These are phyloP conservation scores for Chromobotia macracanthus DNA, from an alignment of 2,797 vertebrate species.

Conservation along the genomic window DNA sequence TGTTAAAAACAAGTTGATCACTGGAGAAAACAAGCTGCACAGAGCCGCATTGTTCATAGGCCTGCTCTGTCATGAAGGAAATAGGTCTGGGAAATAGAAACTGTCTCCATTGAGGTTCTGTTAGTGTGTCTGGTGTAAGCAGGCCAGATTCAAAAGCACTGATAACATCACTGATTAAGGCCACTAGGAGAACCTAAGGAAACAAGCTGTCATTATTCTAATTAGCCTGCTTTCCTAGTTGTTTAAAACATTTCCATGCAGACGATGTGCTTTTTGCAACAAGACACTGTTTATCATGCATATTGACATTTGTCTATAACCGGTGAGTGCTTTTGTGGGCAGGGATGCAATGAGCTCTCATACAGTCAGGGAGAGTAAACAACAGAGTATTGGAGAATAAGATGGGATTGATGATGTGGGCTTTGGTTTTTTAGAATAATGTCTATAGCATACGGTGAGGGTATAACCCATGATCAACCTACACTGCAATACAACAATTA, in stretches of 20 bases:
- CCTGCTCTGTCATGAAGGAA: conserved; percentile 37
- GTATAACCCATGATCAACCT: not conserved
- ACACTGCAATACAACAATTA: not conserved
- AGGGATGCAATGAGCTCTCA: not conserved
- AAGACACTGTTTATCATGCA: not conserved
- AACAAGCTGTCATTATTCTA: not conserved
- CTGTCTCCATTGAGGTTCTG: conserved; percentile 30
- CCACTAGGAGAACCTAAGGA: not conserved
- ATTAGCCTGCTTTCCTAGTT: not conserved
- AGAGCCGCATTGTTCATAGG: conserved; percentile 57
- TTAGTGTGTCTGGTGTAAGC: conserved; percentile 9
- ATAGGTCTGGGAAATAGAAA: conserved; percentile 49
- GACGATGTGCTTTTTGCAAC: not conserved
- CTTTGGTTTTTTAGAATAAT: not conserved
- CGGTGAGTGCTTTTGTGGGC: not conserved
- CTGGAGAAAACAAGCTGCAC: conserved; percentile 56
- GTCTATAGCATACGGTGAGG: not conserved
- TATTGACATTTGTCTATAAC: not conserved
- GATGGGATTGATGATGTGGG: not conserved
- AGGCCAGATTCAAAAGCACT: conserved; percentile 28
- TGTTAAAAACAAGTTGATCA: conserved; percentile 56
- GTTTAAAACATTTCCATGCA: not conserved
- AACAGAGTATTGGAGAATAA: not conserved
- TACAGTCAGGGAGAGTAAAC: not conserved
- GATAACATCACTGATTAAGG: conserved; percentile 44